Evolutionary conservation across 2,888 invertebrate species (phyloP), one percentile per base, ranked within the genome.

Genomic region (Pammene fasciana): DNA sequence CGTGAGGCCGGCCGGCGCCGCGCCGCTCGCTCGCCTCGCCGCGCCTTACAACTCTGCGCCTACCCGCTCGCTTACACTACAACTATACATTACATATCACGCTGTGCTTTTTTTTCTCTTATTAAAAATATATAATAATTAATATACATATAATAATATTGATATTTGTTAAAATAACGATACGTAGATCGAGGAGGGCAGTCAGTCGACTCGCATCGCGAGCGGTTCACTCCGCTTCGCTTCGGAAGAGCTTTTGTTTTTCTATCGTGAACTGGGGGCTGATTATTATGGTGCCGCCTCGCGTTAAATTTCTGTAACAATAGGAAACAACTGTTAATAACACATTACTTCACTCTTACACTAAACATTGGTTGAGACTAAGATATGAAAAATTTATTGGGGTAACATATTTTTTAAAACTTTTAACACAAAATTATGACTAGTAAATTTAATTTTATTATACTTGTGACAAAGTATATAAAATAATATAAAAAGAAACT

Each of bases 161-260:
- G 92, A 92, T 92, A 92, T 92, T 88, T 90, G 87, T 90, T 90
- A 88, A 90, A 91, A 87, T 88, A 90, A 90, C 89, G 89, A 89
- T 89, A 90, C 91, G 91, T 87, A 88, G 88, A 90, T 88, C 90
- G 90, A 89, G 90, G 89, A 88, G 90, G 90, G 89, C 88, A 88
- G 88, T 89, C 90, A 87, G 89, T 89, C 89, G 86, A 86, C 88
- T 86, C 87, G 86, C 88, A 84, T 82, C 84, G 81, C 78, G 78
- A 80, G 73, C 76, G 61, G 52, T 83, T 89, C 86, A 92, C 84
- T 93, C 90, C 78, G 94, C 93, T 84, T 94, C 94, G 81, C 96
- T 96, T 83, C 97, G 94, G 94, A 97, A 98, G 79, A 98, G 93
- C 92, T 98, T 98, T 90, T 97, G 97, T 94, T 98, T 98, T 87